Base-by-base conservation (phyloP, 2,888 invertebrate species). In the Trachelus tabidus region DNA sequence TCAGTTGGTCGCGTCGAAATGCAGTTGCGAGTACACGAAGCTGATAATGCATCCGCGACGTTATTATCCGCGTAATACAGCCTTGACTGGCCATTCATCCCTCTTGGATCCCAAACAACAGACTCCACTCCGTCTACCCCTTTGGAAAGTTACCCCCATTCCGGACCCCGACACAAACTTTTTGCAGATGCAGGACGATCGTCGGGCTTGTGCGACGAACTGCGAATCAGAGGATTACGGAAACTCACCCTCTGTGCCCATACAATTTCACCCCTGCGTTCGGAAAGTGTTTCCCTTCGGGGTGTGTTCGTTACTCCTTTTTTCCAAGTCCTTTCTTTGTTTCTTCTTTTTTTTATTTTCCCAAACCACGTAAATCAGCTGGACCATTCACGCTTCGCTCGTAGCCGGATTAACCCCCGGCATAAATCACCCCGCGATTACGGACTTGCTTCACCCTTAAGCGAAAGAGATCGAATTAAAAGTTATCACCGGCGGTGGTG, bases 361-460 rank as follows among this genome's bases (percentile, higher is more conserved):
- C 83, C 85, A 85, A 84, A 84, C 77, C 84, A 81, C 85, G 84
- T 86, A 86, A 86, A 86, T 86, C 86, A 86, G 85, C 83, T 75
- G 78, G 81, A 81, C 79, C 81, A 82, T 82, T 82, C 81, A 80
- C 83, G 80, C 83, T 71, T 71, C 31, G 30, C 74, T 31, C 35
- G 35, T 74, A 76, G 81, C 82, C 81, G 80, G 86, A 86, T 85
- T 86, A 86, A 86, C 84, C 84, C 83, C 83, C 81, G 82, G 83
- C 84, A 85, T 85, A 86, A 86, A 86, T 86, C 86, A 86, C 84
- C 83, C 78, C 79, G 84, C 85, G 85, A 86, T 85, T 85, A 86
- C 86, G 84, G 82, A 85, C 83, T 85, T 82, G 84, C 84, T 84
- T 85, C 82, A 82, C 83, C 84, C 83, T 83, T 80, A 75, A 79